These are phyloP conservation scores for Agonopterix arenella DNA, from an alignment of 2,888 invertebrate species.

Conservation along the genomic window DNA sequence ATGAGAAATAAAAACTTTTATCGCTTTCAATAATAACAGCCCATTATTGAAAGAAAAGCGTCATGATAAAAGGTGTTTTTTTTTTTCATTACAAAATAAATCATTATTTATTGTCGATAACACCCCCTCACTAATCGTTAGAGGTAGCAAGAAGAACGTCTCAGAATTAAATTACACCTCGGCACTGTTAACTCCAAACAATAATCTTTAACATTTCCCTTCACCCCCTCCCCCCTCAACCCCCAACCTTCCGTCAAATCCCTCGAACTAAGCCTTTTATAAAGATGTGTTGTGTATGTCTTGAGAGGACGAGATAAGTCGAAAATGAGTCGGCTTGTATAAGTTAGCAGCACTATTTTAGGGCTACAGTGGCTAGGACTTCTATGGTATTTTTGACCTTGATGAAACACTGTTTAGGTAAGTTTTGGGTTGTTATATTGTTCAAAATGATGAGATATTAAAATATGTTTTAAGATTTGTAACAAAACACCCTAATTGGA, in stretches of 20 bases:
- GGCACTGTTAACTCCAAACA: constrained; percentile 58
- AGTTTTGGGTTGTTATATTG: too few species aligned
- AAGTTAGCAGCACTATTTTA: background rate
- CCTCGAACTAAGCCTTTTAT: constrained; percentile 46
- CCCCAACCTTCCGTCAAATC: constrained; percentile 15
- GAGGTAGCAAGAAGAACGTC: constrained; percentile 42
- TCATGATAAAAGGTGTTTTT: too few species aligned
- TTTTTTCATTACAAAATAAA: too few species aligned
- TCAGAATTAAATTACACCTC: constrained; percentile 70
- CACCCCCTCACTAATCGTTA: constrained; percentile 28
- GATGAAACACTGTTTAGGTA: too few species aligned
- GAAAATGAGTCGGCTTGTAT: constrained; percentile 38
- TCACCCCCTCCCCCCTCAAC: constrained; percentile 12
- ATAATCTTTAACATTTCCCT: constrained; percentile 62
- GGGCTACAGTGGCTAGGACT: background rate
- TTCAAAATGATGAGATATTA: too few species aligned
- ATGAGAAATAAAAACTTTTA: too few species aligned
- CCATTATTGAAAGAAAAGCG: too few species aligned
- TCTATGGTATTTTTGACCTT: too few species aligned
- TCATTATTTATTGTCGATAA: background rate
- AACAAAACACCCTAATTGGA: too few species aligned
- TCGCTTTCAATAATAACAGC: too few species aligned
- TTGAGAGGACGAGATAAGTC: constrained; percentile 51
- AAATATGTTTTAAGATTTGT: too few species aligned
- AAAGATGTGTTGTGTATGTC: constrained; percentile 38